phyloP scores from a whole-genome alignment of 2,113 vertebrate species.

The Oryzias curvinotus region DNA sequence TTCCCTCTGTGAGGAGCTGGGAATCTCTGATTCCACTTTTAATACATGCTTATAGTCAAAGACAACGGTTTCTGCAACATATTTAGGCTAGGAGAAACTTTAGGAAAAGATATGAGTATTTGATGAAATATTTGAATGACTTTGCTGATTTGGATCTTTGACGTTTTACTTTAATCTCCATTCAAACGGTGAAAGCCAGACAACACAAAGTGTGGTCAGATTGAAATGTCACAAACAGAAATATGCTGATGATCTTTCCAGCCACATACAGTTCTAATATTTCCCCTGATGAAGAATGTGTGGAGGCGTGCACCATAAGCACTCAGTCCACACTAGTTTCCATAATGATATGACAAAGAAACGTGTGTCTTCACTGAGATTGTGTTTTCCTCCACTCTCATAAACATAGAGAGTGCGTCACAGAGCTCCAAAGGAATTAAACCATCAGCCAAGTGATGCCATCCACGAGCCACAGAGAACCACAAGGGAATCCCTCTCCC shows the following conservation, averaged over 20 bases:
- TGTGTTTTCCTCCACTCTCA: slow-evolving; percentile 25
- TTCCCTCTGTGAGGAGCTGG: neutral
- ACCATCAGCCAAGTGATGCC: slow-evolving; percentile 52
- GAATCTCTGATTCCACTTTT: no score
- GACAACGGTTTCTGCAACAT: slow-evolving; percentile 14
- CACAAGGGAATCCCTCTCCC: slow-evolving; percentile 63
- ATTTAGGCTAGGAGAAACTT: slow-evolving; percentile 32
- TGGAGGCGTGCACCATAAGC: slow-evolving; percentile 37
- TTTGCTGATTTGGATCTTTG: slow-evolving; percentile 4
- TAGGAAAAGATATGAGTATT: slow-evolving; percentile 20
- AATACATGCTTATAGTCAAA: no score
- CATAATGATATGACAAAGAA: slow-evolving; percentile 52
- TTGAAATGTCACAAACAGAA: slow-evolving; percentile 15
- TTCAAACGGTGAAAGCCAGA: neutral
- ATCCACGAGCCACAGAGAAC: slow-evolving; percentile 21
- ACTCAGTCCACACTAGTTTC: slow-evolving; percentile 33
- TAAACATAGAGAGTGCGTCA: slow-evolving; percentile 53
- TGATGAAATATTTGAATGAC: slow-evolving; percentile 21
- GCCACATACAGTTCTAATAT: slow-evolving; percentile 37
- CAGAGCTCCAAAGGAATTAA: slow-evolving; percentile 35
- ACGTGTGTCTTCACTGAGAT: slow-evolving; percentile 31
- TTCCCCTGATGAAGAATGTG: slow-evolving; percentile 47
- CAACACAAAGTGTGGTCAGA: neutral
- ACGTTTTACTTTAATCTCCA: neutral
- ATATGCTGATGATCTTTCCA: slow-evolving; percentile 23